phyloP scores from a whole-genome alignment of 2,888 invertebrate species.

The Drosophila maculinotata region DNA sequence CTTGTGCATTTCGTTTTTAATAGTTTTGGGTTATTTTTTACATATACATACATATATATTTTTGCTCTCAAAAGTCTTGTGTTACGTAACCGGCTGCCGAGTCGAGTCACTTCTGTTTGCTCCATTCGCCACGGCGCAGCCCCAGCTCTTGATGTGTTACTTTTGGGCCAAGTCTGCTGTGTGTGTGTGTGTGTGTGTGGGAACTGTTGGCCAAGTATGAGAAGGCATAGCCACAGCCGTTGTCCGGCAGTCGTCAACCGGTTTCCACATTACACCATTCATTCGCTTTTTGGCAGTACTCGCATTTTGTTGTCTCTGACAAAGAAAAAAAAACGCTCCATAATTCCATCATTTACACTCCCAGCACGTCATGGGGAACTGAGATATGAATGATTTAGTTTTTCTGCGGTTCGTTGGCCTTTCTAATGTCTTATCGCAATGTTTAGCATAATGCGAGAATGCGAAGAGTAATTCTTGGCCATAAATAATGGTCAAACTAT shows the following conservation, averaged over 20 bases:
- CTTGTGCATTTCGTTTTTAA: slow-evolving; percentile 53
- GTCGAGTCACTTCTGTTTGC: slow-evolving; percentile 66
- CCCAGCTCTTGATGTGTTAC: slow-evolving; percentile 53
- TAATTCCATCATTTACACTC: slow-evolving; percentile 15
- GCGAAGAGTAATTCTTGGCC: slow-evolving; percentile 55
- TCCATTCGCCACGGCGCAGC: slow-evolving; percentile 14
- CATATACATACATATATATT: background rate
- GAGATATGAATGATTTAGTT: slow-evolving; percentile 70
- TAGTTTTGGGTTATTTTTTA: slow-evolving; percentile 25
- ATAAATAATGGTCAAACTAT: slow-evolving; percentile 56
- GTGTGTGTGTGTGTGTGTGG: slow-evolving; percentile 39
- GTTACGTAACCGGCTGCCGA: slow-evolving; percentile 66
- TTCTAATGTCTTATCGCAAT: slow-evolving; percentile 57
- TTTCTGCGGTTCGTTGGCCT: slow-evolving; percentile 70
- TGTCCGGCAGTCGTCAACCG: slow-evolving; percentile 64
- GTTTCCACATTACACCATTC: slow-evolving; percentile 68
- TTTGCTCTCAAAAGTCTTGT: slow-evolving; percentile 30
- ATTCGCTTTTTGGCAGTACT: slow-evolving; percentile 60
- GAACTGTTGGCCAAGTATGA: slow-evolving; percentile 60
- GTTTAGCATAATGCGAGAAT: slow-evolving; percentile 71
- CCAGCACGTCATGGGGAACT: slow-evolving; percentile 17
- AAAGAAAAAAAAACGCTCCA: slow-evolving; percentile 11
- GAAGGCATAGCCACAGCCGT: slow-evolving; percentile 29
- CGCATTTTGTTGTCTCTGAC: slow-evolving; percentile 18
- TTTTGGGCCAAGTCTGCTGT: slow-evolving; percentile 64